Percentiles rank a stretch among this genome's conserved stretches.
Conservation (phyloP, 35 echinoderm and acorn worm genomes). For the Antedon bifida region DNA sequence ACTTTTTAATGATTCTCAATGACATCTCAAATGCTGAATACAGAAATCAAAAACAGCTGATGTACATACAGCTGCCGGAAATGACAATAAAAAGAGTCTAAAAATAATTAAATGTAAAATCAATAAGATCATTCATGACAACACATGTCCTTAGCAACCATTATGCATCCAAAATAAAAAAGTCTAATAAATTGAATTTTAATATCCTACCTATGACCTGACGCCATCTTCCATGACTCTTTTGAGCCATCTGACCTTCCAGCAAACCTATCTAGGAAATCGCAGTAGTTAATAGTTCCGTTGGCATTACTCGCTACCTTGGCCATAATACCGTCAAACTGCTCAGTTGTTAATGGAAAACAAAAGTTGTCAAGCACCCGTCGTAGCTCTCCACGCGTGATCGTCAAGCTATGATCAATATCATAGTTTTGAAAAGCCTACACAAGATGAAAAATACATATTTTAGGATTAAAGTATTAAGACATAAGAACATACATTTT, state of each 20-base stretch:
- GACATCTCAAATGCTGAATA: too few relatives aligned
- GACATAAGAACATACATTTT: not conserved
- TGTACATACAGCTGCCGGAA: too few relatives aligned
- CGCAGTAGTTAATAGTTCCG: constrained; percentile 82
- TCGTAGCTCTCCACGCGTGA: constrained; percentile 88
- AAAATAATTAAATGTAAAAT: too few relatives aligned
- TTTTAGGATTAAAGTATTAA: not conserved
- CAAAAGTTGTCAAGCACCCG: constrained; percentile 79
- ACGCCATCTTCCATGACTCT: constrained; percentile 75
- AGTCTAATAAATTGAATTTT: not conserved
- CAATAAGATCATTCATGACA: too few relatives aligned
- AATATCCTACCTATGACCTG: constrained; percentile 64
- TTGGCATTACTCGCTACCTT: constrained; percentile 73
- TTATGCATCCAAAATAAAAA: not conserved
- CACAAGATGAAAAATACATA: not conserved
- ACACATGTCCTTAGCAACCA: too few relatives aligned
- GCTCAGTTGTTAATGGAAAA: constrained; percentile 68
- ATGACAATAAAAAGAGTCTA: too few relatives aligned
- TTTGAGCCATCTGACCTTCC: constrained; percentile 41
- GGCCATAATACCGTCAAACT: constrained; percentile 84
- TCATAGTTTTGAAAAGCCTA: constrained; percentile 98
- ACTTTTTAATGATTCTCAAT: too few relatives aligned
- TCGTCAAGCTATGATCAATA: constrained; percentile 88
- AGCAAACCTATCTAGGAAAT: constrained; percentile 75
- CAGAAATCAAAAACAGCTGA: too few relatives aligned